Conservation (phyloP, 2,888 invertebrate species). For the Mythimna vitellina region DNA sequence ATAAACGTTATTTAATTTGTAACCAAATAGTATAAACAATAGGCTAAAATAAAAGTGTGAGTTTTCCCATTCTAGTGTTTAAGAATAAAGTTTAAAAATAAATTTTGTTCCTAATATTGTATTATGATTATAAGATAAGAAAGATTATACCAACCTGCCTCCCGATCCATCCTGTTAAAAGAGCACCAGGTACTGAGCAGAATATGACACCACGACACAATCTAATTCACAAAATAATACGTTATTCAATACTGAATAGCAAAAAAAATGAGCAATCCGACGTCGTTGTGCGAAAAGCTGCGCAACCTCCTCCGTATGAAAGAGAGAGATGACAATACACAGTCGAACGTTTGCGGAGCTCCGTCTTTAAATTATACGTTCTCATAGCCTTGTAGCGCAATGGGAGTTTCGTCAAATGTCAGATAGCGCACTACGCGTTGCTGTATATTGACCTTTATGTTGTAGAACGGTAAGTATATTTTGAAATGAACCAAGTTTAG, state of each 20-base stretch:
- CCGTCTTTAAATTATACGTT: constrained; percentile 91
- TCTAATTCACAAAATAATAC: constrained; percentile 90
- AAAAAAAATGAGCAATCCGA: constrained; percentile 88
- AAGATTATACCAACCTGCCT: constrained; percentile 79
- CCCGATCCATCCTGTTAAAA: constrained; percentile 76
- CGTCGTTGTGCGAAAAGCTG: constrained; percentile 81
- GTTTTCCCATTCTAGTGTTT: constrained; percentile 17
- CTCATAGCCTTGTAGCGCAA: constrained; percentile 88
- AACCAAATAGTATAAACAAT: not conserved
- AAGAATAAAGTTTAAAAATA: constrained; percentile 36
- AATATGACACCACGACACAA: constrained; percentile 88
- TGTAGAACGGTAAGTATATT: fast-evolving
- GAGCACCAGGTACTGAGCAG: constrained; percentile 80
- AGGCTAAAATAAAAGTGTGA: not conserved
- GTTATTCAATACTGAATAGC: constrained; percentile 88
- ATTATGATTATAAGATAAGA: constrained; percentile 52
- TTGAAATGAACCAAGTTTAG: constrained; percentile 20
- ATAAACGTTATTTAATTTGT: constrained; percentile 51
- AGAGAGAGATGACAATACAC: constrained; percentile 78
- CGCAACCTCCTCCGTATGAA: constrained; percentile 70
- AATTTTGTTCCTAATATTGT: constrained; percentile 11
- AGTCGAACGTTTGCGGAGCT: constrained; percentile 72
- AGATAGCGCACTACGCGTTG: constrained; percentile 52
- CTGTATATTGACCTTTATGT: constrained; percentile 65
- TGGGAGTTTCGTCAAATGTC: constrained; percentile 69